These are phyloP conservation scores for Drosophila azteca DNA, from an alignment of 1,140 invertebrate genomes.

Conservation along the genomic window DNA sequence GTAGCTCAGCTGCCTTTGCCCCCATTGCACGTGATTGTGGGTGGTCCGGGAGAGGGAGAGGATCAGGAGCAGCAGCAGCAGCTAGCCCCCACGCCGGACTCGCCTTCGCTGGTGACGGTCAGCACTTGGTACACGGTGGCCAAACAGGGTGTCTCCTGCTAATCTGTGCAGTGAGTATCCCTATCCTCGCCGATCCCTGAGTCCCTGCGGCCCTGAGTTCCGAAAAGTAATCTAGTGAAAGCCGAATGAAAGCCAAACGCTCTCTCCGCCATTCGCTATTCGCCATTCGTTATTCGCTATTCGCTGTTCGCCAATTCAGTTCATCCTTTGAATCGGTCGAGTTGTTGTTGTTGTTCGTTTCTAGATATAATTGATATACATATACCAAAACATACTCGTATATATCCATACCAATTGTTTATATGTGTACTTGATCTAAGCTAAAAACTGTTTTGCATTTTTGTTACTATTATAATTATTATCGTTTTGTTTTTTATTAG, in stretches of 20 bases:
- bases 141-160: conserved; percentile 83
- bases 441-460: conserved; percentile 6
- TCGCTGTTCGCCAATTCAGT: neutral
- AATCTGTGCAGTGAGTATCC: conserved; percentile 53
- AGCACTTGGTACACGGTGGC: conserved; percentile 83
- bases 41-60: conserved; percentile 14
- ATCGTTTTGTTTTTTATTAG: neutral
- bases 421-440: conserved; percentile 21
- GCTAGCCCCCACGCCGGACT: conserved; percentile 59
- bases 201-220: neutral
- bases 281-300: too few species aligned
- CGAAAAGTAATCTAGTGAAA: too few species aligned
- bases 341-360: too few species aligned
- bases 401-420: neutral
- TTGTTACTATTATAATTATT: neutral
- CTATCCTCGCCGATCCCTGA: conserved; percentile 1
- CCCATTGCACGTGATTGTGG: conserved; percentile 24
- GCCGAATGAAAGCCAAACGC: neutral
- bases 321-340: too few species aligned
- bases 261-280: neutral
- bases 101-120: conserved; percentile 81
- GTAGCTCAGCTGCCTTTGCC: conserved; percentile 16
- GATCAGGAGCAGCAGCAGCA: conserved; percentile 11
- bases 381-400: too few species aligned
- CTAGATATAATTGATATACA: too few species aligned